Evolutionary conservation across 2,888 invertebrate species (phyloP), one percentile per base, ranked within the genome.

Genomic region (Drosophila quinaria): DNA sequence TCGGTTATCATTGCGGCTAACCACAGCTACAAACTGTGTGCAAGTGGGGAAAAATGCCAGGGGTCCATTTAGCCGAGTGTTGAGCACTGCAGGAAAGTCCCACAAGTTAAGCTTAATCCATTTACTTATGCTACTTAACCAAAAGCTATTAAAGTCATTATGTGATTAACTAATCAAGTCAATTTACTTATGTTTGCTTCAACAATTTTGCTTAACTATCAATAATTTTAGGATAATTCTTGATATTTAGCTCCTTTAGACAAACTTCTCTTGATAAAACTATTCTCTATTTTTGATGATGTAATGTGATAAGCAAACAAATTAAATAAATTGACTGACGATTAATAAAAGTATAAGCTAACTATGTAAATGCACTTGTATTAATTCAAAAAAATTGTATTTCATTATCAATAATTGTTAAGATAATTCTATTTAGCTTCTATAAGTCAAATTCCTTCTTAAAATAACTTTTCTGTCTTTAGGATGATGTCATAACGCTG

Each of bases 1-100:
- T 39, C 4, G 58, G 52, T 33, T 44, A 54, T 42, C 60, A 35
- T 37, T 68, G 64, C 10, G 74, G 78, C 37, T 59, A 78, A 65
- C 76, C 76, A 33, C 78, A 73, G 15, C 37, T 25, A 42, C 52
- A 29, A 72, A 56, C 47, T 42, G 46, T 25, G 49, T 54, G 47
- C 8, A 13, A 31, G 39, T 19, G 42, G 25, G 58, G 47, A 3
- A 33, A 39, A 39, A 35, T 37, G 39, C 33, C 31, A 44, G 61
- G 49, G 50, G 22, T 52, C 22, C 55, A 51, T 51, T 72, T 56
- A 59, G 56, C 61, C 51, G 55, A 15, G 39, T 59, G 49, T 62
- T 65, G 47, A 56, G 33, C 33, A 44, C 52, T 41, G n/a, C 58
- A 47, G 15, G 22, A 17, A 4, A 10, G 31, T 31, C 6, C 31